phyloP scores from a whole-genome alignment of 2,113 vertebrate species.

The Scopus umbretta region DNA sequence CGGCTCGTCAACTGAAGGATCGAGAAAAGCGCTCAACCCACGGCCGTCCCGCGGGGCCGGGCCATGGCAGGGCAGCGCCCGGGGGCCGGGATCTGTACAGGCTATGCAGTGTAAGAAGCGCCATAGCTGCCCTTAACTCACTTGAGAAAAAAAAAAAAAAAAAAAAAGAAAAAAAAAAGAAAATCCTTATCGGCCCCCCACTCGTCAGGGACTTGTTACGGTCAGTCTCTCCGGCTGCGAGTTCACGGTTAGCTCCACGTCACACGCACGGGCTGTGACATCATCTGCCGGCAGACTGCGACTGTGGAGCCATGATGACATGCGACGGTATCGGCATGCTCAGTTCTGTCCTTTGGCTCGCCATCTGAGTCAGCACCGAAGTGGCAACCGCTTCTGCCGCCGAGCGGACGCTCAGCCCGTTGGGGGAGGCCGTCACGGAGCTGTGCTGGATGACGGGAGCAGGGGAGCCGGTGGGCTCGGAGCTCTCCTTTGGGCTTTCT shows the following conservation, averaged over 20 bases:
- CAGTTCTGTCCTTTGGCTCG: conserved; percentile 85
- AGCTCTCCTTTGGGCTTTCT: conserved; percentile 89
- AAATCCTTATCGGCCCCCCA: conserved; percentile 11
- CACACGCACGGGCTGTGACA: conserved; percentile 41
- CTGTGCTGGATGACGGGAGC: conserved; percentile 93
- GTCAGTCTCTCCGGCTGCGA: conserved; percentile 20
- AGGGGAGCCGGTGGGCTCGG: conserved; percentile 87
- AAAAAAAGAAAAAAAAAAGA: neutral
- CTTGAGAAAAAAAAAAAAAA: neutral
- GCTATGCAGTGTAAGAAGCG: neutral
- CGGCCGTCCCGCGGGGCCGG: neutral
- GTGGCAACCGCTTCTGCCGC: conserved; percentile 94
- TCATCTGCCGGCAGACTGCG: conserved; percentile 95
- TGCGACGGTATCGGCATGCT: conserved; percentile 74
- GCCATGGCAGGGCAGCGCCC: neutral
- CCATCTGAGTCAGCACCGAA: conserved; percentile 94
- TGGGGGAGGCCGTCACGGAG: conserved; percentile 82
- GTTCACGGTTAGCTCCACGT: conserved; percentile 45
- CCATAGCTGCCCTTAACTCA: conserved; percentile 64
- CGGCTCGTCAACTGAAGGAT: neutral
- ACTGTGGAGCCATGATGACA: conserved; percentile 89
- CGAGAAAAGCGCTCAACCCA: neutral
- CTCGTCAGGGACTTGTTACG: neutral
- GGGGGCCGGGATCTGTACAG: neutral
- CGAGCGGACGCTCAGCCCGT: conserved; percentile 85